Evolutionary conservation across 2,888 invertebrate species (phyloP).

Genomic region (Polymixis lichenea): DNA sequence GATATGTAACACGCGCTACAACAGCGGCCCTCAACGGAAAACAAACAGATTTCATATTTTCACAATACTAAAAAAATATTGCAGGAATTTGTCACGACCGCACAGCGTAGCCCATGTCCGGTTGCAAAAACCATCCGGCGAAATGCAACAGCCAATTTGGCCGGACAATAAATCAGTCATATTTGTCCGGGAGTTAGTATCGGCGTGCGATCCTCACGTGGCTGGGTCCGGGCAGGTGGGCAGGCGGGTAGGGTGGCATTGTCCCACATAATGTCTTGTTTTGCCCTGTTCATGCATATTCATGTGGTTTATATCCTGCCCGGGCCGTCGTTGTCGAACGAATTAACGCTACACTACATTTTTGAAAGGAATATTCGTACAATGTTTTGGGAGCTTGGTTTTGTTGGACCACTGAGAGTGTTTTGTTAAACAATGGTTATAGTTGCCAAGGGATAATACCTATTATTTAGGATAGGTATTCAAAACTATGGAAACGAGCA

Average conservation of each 20-base stretch:
- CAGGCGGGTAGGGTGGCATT: constrained; percentile 52
- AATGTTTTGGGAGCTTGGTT: constrained; percentile 44
- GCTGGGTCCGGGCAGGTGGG: constrained; percentile 10
- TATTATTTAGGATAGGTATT: constrained; percentile 10
- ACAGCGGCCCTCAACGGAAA: constrained; percentile 4
- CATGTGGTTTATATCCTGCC: constrained; percentile 68
- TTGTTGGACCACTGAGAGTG: constrained; percentile 30
- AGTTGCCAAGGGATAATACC: constrained; percentile 4
- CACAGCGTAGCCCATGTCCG: constrained; percentile 31
- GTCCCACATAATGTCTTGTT: constrained; percentile 72
- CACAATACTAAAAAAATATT: constrained; percentile 49
- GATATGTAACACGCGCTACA: constrained; percentile 27
- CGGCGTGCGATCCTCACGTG: constrained; percentile 42
- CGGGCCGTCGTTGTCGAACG: constrained; percentile 58
- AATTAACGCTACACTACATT: constrained; percentile 65
- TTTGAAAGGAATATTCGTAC: constrained; percentile 49
- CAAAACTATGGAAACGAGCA: constrained; percentile 5
- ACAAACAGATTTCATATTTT: constrained; percentile 43
- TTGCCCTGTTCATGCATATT: constrained; percentile 75
- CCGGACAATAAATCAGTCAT: constrained; percentile 63
- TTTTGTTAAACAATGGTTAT: constrained; percentile 10
- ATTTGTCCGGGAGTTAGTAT: constrained; percentile 58
- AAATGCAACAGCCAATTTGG: constrained; percentile 60
- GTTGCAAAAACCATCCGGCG: constrained; percentile 35
- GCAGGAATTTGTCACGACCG: constrained; percentile 17